Evolutionary conservation across 2,888 invertebrate genomes (phyloP).

Genomic region (Pomacea canaliculata): DNA sequence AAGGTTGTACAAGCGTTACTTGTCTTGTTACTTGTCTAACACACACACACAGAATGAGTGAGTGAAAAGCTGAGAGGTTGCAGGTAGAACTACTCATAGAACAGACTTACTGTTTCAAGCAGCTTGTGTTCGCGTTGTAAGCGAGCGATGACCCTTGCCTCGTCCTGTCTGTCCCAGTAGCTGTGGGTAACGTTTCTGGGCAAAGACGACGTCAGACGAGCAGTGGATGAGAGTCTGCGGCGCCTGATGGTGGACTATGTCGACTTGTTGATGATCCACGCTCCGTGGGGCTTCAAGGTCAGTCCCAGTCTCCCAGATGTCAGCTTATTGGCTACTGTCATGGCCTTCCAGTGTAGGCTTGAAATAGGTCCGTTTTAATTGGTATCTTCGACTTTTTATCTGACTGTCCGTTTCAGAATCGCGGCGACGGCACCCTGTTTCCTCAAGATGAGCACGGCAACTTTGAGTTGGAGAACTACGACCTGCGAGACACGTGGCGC

Average conservation of each 20-base stretch:
- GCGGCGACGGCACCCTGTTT: constrained; percentile 15
- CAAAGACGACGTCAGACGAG: constrained; percentile 20
- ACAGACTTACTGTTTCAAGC: too few relatives aligned
- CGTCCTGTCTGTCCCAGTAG: background rate
- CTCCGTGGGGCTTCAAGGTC: constrained; percentile 87
- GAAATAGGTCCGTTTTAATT: background rate
- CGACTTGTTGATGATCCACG: constrained; percentile 89
- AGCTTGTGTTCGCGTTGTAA: too few relatives aligned
- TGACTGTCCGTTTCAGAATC: constrained; percentile 6
- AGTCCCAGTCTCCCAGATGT: background rate
- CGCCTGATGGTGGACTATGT: constrained; percentile 82
- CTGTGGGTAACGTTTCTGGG: constrained; percentile 19
- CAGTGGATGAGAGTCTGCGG: constrained; percentile 21
- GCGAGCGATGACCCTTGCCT: too few relatives aligned
- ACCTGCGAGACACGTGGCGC: constrained; percentile 20
- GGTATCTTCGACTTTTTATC: background rate
- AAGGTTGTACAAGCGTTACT: background rate
- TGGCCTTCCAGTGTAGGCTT: background rate
- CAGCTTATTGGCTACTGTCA: background rate
- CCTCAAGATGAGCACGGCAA: constrained; percentile 13
- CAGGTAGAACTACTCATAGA: too few relatives aligned
- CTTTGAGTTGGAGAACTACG: constrained; percentile 22
- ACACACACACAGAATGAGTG: too few relatives aligned
- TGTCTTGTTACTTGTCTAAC: too few relatives aligned
- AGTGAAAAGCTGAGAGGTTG: too few relatives aligned